Evolutionary conservation across 2,113 vertebrate genomes (phyloP), one percentile per base, ranked within the genome.

Genomic region (Apteryx mantelli): DNA sequence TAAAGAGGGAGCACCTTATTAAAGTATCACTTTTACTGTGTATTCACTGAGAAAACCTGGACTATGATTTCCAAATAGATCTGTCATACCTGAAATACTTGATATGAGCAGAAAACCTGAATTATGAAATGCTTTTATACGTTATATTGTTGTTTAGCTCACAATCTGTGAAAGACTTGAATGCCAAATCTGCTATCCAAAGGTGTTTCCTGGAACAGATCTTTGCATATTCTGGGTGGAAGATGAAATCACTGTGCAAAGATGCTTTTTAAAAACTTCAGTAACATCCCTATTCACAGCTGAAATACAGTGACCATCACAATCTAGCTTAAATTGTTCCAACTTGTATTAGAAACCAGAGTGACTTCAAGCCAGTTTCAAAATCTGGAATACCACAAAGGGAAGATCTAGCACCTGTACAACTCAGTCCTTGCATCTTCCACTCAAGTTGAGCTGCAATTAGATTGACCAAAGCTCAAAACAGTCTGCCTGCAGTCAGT

Each of bases 1-100:
- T 93, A 42, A 95, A 85, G 89, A 96, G 69, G 81, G 83, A 76
- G 77, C 70, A 86, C 26, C 61, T 75, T 78, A n/a, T 76, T 82
- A 60, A 68, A 42, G 26, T 18, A 34, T 60, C 30, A 42, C 64
- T 91, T 93, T 84, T 71, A 42, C n/a, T 16, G 9, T 30, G 46
- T 91, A 64, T 84, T 93, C 52, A 82, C 69, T 48, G 21, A 76
- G 77, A 76, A 77, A 58, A 88, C 93, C 71, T 88, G 79, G 20
- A 58, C 46, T 8, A 3, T 46, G 22, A 26, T 69, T 82, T 83
- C 74, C 53, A 79, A 92, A 60, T 25, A 74, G 14, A n/a, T 79
- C 28, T 26, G 14, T 18, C 68, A 75, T 71, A 71, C 30, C 81
- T 61, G n/a, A 77, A 89, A 53, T 38, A 55, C 44, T 65, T 77